Conservation (phyloP, 2,888 invertebrate genomes). For the Kryphioiulus occultus region DNA sequence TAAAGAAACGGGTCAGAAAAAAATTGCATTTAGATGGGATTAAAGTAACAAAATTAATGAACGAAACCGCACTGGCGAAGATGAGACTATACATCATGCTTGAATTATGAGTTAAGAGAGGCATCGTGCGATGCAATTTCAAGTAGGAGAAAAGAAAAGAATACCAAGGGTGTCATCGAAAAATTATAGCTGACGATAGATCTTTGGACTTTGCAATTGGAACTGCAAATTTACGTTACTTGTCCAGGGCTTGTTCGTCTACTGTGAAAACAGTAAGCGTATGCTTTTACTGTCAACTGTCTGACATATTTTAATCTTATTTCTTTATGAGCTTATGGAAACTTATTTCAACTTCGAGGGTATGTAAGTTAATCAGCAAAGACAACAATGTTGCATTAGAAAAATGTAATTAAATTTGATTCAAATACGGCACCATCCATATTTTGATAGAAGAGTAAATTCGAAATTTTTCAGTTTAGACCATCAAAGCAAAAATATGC, state of each 20-base stretch:
- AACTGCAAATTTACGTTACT: neutral
- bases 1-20: slow-evolving; percentile 42
- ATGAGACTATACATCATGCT: neutral
- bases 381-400: neutral
- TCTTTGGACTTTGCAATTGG: neutral
- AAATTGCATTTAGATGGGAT: neutral
- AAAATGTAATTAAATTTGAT: neutral
- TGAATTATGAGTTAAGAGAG: neutral
- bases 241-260: neutral
- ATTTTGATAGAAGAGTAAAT: too few species aligned
- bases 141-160: neutral
- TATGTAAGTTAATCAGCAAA: neutral
- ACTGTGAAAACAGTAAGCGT: too few species aligned
- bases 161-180: neutral
- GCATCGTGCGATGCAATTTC: neutral
- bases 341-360: neutral
- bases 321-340: neutral
- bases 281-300: too few species aligned
- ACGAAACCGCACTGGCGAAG: slow-evolving; percentile 44
- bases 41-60: slow-evolving; percentile 48
- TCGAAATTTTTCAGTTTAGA: too few species aligned
- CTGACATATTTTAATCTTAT: too few species aligned
- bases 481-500: too few species aligned
- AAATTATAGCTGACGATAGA: neutral
- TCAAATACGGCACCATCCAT: too few species aligned